These are phyloP conservation scores for Drosophila suzukii DNA, from an alignment of 1,140 invertebrate genomes.

Conservation along the genomic window DNA sequence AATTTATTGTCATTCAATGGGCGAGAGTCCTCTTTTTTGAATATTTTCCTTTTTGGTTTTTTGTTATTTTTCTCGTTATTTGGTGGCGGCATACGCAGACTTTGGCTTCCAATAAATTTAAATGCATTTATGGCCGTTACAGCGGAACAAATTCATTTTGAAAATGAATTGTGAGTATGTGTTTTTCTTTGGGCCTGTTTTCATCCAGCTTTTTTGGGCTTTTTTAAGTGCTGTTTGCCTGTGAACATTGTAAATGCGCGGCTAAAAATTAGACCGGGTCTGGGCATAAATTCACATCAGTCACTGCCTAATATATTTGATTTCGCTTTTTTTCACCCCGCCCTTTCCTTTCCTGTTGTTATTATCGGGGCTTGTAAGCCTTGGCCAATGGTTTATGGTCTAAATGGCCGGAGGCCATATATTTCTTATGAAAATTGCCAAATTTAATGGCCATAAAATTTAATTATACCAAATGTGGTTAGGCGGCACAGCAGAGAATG, in stretches of 20 bases:
- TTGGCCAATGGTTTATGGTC: constrained; percentile 70
- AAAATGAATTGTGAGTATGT: constrained; percentile 77
- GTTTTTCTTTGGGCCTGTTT: constrained; percentile 45
- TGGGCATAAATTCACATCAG: constrained; percentile 78
- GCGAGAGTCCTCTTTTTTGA: constrained; percentile 47
- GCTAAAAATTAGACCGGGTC: constrained; percentile 69
- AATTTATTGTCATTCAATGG: constrained; percentile 83
- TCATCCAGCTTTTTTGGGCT: constrained; percentile 36
- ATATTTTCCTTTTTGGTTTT: constrained; percentile 14
- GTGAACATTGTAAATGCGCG: constrained; percentile 69
- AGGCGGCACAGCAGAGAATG: constrained; percentile 3
- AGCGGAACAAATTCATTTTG: constrained; percentile 82
- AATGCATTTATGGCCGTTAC: constrained; percentile 82
- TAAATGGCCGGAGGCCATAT: constrained; percentile 55
- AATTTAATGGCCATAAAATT: constrained; percentile 77
- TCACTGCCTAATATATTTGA: constrained; percentile 51
- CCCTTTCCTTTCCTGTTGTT: constrained; percentile 47
- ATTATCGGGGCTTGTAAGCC: constrained; percentile 59
- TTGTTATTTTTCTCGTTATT: constrained; percentile 27
- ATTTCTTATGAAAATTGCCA: constrained; percentile 67
- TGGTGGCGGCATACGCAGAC: constrained; percentile 31
- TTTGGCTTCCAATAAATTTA: constrained; percentile 79
- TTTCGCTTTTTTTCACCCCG: constrained; percentile 14
- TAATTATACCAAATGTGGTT: constrained; percentile 73
- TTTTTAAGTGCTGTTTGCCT: constrained; percentile 16